phyloP scores from a whole-genome alignment of 2,888 invertebrate genomes.

The Macaria notata region DNA sequence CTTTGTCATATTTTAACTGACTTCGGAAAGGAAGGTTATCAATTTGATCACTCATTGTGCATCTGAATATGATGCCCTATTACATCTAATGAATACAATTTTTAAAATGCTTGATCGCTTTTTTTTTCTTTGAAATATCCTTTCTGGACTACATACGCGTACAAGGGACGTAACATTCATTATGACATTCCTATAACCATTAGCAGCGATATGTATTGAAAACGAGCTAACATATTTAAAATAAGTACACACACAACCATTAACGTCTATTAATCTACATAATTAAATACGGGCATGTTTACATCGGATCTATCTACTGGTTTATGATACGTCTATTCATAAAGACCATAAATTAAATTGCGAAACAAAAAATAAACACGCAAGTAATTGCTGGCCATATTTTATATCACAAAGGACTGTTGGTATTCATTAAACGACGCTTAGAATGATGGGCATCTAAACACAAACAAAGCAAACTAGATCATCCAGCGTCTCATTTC shows the following conservation, averaged over 20 bases:
- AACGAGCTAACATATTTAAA: slow-evolving; percentile 8
- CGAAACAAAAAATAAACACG: slow-evolving; percentile 19
- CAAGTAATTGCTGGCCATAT: slow-evolving; percentile 10
- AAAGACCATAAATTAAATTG: slow-evolving; percentile 21
- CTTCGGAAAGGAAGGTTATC: too few relatives aligned
- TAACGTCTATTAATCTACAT: slow-evolving; percentile 19
- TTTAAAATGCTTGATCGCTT: too few relatives aligned
- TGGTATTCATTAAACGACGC: slow-evolving; percentile 35
- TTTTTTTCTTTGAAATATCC: too few relatives aligned
- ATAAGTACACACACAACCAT: slow-evolving; percentile 6
- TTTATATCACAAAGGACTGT: slow-evolving; percentile 10
- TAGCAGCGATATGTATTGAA: too few relatives aligned
- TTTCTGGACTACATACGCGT: too few relatives aligned
- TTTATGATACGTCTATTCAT: slow-evolving; percentile 16
- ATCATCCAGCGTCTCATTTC: slow-evolving; percentile 38
- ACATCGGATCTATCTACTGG: slow-evolving; percentile 19
- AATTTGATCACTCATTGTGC: too few relatives aligned
- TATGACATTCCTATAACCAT: too few relatives aligned
- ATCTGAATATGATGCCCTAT: too few relatives aligned
- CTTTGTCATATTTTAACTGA: too few relatives aligned
- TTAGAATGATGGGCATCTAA: slow-evolving; percentile 7
- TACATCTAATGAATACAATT: too few relatives aligned
- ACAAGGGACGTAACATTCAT: too few relatives aligned
- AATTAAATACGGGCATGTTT: slow-evolving; percentile 17
- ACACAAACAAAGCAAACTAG: slow-evolving; percentile 46